Conservation (phyloP, 1,140 invertebrate genomes). For the Diachasmimorpha longicaudata region DNA sequence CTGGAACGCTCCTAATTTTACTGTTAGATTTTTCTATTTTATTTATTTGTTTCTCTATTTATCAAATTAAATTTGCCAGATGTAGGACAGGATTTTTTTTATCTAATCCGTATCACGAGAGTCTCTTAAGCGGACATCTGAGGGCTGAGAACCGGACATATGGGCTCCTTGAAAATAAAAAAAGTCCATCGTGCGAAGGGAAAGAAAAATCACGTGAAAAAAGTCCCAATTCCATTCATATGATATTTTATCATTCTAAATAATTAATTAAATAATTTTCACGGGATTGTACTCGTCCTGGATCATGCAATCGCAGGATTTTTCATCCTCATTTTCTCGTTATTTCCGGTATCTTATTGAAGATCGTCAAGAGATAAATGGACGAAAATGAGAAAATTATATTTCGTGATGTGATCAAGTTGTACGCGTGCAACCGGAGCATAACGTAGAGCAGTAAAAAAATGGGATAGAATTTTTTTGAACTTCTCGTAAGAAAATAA, state of each 20-base stretch:
- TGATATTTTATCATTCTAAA: not conserved
- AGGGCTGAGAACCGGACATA: not conserved
- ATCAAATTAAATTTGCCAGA: too few relatives aligned
- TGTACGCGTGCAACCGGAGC: constrained; percentile 39
- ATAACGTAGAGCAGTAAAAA: constrained; percentile 30
- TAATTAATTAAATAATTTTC: too few relatives aligned
- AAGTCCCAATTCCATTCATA: too few relatives aligned
- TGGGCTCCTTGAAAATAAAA: not conserved
- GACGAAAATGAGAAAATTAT: not conserved
- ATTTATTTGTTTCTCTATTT: not conserved
- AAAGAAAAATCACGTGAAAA: not conserved
- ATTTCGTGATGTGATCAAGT: constrained; percentile 35
- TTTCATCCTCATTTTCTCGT: too few relatives aligned
- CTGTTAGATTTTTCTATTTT: too few relatives aligned
- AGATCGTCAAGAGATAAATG: too few relatives aligned
- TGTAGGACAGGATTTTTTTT: not conserved
- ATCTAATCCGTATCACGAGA: not conserved
- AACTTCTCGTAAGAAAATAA: not conserved
- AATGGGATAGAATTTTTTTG: not conserved
- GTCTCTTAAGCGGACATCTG: not conserved
- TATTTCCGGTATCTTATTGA: too few relatives aligned
- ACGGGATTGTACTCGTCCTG: too few relatives aligned
- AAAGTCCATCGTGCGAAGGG: not conserved
- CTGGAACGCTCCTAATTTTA: too few relatives aligned
- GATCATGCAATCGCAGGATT: too few relatives aligned